Evolutionary conservation across 2,888 invertebrate genomes (phyloP), one percentile per base, ranked within the genome.

Genomic region (Trachelus tabidus): DNA sequence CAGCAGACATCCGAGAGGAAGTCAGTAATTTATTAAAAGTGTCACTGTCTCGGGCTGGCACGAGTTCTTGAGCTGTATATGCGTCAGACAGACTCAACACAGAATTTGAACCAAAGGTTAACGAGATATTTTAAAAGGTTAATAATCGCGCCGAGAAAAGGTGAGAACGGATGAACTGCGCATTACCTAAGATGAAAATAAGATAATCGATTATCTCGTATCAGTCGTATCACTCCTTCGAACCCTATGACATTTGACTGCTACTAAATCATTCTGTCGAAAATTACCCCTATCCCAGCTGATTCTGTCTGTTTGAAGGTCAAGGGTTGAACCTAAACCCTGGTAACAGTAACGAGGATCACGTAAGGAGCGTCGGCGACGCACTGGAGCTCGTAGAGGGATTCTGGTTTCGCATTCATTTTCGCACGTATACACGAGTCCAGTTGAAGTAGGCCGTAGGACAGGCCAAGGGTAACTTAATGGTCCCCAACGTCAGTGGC

Each of bases 111-210:
- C 34, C 31, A 77, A 75, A 77, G 77, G 77, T 77, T 75, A 77
- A 77, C 75, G 71, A 77, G 75, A 71, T 69, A 77, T 56, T 71
- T 73, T 30, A 69, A 77, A 75, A 77, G 77, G 77, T 75, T 31
- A 75, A 15, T 2, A 23, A 23, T 23, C 6, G 23, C 9, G 9
- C 9, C 23, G 23, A 1, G 56, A 9, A 23, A 23, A 2, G 56
- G 1, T 56, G 23, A 56, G 56, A 56, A 56, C 2, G 9, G 56
- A 56, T 56, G 15, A 56, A 56, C 23, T 9, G 23, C 23, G 56
- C 23, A 56, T 23, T 56, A 9, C 23, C 23, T 23, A 56, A 56
- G 56, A 23, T 56, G 56, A 56, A 56, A 15, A 15, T 40, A 40
- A 40, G 40, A 15, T 40, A 4, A 40, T 6, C 40, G 6, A 40